These are phyloP conservation scores for Melipona beecheii DNA, from an alignment of 2,888 invertebrate genomes.

Conservation along the genomic window DNA sequence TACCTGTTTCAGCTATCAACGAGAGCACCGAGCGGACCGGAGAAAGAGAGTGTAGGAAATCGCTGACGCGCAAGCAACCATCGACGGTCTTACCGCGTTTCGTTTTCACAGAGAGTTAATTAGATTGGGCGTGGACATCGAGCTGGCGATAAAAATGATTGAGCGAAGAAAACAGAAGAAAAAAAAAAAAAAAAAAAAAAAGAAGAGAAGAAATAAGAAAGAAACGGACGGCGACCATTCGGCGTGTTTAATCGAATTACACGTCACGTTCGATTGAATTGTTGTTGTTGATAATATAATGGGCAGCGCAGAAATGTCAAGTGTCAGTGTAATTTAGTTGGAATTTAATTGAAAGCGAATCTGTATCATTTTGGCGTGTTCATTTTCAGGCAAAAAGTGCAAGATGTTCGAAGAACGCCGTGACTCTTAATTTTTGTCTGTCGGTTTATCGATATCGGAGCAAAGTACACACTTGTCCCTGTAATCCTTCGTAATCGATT, in stretches of 20 bases:
- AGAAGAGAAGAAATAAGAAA: too few species aligned
- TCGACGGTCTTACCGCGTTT: not conserved
- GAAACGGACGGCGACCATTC: too few species aligned
- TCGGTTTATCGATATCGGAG: not conserved
- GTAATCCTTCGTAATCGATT: not conserved
- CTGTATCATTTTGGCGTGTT: too few species aligned
- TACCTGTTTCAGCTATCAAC: slow-evolving; percentile 24
- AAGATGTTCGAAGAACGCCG: not conserved
- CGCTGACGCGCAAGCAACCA: slow-evolving; percentile 28
- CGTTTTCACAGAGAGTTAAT: slow-evolving; percentile 11
- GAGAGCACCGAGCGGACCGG: not conserved
- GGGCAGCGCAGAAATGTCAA: not conserved
- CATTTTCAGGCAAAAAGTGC: too few species aligned
- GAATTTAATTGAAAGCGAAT: too few species aligned
- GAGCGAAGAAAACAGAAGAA: not conserved
- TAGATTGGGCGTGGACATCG: slow-evolving; percentile 1
- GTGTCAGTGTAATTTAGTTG: not conserved
- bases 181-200: too few species aligned
- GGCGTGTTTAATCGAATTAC: slow-evolving; percentile 2
- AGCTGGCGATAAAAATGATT: not conserved
- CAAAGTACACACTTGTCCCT: not conserved
- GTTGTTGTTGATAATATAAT: not conserved
- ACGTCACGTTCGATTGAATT: not conserved
- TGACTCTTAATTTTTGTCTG: not conserved
- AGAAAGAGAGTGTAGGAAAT: not conserved